Conservation (phyloP, 2,888 invertebrate species). For the Euplagia quadripunctaria region DNA sequence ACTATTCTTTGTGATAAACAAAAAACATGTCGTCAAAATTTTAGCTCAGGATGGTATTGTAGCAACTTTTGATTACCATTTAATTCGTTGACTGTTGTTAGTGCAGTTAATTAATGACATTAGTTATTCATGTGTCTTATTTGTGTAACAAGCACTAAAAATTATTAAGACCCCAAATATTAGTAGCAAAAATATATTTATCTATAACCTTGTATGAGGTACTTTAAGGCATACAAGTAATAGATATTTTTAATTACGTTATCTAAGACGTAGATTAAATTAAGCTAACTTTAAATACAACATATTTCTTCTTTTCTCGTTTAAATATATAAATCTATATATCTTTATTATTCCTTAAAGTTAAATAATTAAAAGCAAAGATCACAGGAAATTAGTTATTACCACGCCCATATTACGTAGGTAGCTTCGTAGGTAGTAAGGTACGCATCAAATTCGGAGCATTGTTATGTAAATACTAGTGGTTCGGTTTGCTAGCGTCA, state of each 20-base stretch:
- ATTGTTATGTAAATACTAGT: slow-evolving; percentile 85
- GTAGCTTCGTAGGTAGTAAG: slow-evolving; percentile 62
- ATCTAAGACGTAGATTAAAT: too few relatives aligned
- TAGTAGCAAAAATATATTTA: neutral
- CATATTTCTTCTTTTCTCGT: neutral
- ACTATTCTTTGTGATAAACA: too few relatives aligned
- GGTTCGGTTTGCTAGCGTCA: slow-evolving; percentile 81
- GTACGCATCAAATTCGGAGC: slow-evolving; percentile 79
- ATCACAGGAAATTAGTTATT: slow-evolving; percentile 37
- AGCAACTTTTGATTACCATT: too few relatives aligned
- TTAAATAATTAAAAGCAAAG: slow-evolving; percentile 19
- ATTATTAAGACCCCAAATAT: neutral
- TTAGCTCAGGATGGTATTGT: too few relatives aligned
- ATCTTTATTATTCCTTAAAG: neutral
- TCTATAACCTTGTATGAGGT: neutral
- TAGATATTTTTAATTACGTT: neutral
- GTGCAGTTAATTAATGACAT: too few relatives aligned
- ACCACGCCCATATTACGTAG: slow-evolving; percentile 51
- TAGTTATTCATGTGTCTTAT: neutral
- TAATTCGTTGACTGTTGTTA: too few relatives aligned
- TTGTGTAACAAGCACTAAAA: neutral
- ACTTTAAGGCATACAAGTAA: neutral
- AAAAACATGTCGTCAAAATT: too few relatives aligned
- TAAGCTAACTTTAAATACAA: too few relatives aligned
- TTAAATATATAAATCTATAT: too few relatives aligned